Evolutionary conservation across 2,797 vertebrate species (phyloP).

Genomic region (Cryptoblepharus egeriae): DNA sequence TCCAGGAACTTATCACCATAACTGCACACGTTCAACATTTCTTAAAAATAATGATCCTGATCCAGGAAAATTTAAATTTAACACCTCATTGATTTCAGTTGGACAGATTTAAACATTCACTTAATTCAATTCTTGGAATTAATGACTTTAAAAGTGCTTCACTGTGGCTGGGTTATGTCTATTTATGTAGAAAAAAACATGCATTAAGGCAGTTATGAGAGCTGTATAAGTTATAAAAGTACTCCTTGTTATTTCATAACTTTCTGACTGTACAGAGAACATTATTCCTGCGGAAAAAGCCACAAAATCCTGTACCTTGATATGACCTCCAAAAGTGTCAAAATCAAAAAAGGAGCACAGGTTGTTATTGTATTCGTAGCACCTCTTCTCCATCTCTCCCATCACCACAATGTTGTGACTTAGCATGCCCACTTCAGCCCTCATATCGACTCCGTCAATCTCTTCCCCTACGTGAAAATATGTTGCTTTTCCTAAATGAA

Average conservation of each 20-base stretch:
- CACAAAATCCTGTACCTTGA: constrained; percentile 84
- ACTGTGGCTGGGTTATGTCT: too few relatives aligned
- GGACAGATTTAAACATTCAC: neutral
- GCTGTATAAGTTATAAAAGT: neutral
- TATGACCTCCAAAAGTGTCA: constrained; percentile 94
- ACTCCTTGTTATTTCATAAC: neutral
- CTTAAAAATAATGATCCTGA: neutral
- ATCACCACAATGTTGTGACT: constrained; percentile 86
- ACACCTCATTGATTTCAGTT: neutral
- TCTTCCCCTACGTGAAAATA: constrained; percentile 89
- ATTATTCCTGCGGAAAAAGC: neutral
- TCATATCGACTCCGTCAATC: constrained; percentile 92
- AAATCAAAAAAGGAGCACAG: constrained; percentile 93
- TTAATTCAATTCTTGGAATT: neutral
- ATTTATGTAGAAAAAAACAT: neutral
- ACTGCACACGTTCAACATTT: neutral
- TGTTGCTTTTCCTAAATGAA: constrained; percentile 84
- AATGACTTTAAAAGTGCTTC: neutral
- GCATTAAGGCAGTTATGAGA: neutral
- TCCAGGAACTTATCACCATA: neutral
- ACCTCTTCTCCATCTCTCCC: constrained; percentile 87
- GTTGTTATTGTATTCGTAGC: constrained; percentile 85
- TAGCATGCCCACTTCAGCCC: constrained; percentile 92
- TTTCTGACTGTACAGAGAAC: neutral
- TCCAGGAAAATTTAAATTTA: neutral